phyloP scores from a whole-genome alignment of 2,797 vertebrate genomes.

The Chloroceryle amazona region DNA sequence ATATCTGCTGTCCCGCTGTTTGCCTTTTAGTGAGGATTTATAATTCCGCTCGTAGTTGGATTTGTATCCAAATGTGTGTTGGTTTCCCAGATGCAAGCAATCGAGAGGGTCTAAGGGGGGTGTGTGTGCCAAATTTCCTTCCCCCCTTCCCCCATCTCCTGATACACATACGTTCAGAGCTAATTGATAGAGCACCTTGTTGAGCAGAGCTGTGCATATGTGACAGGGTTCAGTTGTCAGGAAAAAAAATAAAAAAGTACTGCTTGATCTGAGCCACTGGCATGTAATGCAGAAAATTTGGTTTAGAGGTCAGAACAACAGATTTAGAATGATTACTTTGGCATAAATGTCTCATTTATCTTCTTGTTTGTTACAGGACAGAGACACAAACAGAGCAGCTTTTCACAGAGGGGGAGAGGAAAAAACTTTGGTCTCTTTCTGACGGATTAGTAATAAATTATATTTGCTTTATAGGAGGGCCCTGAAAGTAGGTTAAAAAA shows the following conservation, averaged over 20 bases:
- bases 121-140: background rate
- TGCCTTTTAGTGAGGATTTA: slow-evolving; percentile 42
- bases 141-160: background rate
- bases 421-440: background rate
- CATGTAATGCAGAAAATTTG: slow-evolving; percentile 47
- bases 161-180: background rate
- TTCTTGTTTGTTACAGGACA: slow-evolving; percentile 59
- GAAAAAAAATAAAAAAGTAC: background rate
- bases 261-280: slow-evolving; percentile 23
- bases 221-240: slow-evolving; percentile 9
- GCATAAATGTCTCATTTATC: slow-evolving; percentile 42
- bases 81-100: background rate
- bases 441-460: background rate
- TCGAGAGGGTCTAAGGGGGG: background rate
- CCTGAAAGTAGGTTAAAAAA: background rate
- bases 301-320: slow-evolving; percentile 63
- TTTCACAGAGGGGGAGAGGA: background rate
- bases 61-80: background rate
- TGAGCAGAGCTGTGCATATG: background rate
- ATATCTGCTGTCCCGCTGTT: slow-evolving; percentile 37
- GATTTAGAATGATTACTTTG: slow-evolving; percentile 58
- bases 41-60: background rate
- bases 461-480: slow-evolving; percentile 15
- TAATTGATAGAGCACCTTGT: background rate
- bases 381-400: slow-evolving; percentile 29